phyloP scores from a whole-genome alignment of 1,140 invertebrate species.

The Cepaea nemoralis region DNA sequence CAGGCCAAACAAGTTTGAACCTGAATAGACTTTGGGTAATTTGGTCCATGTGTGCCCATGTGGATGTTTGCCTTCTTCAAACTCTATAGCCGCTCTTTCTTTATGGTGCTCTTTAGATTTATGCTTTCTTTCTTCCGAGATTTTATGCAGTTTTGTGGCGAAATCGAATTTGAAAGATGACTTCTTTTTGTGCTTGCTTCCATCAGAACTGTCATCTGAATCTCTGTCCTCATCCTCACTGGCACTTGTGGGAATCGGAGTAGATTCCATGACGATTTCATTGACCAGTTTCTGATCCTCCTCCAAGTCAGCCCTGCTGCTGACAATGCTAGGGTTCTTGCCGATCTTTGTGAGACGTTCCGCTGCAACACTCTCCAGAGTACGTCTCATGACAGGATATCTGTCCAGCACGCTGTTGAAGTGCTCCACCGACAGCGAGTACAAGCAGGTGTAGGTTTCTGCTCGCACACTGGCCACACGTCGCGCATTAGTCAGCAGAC shows the following conservation, averaged over 20 bases:
- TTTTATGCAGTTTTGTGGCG: constrained; percentile 62
- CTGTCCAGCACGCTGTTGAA: constrained; percentile 97
- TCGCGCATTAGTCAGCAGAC: constrained; percentile 92
- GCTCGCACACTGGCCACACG: constrained; percentile 95
- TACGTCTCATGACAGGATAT: constrained; percentile 97
- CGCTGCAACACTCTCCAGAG: constrained; percentile 98
- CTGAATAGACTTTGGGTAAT: constrained; percentile 64
- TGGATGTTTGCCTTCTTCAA: constrained; percentile 45
- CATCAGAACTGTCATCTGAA: constrained; percentile 66
- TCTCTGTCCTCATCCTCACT: constrained; percentile 68
- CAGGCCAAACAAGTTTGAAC: constrained; percentile 65
- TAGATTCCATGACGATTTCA: constrained; percentile 69
- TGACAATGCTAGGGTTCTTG: constrained; percentile 96
- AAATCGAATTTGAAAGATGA: constrained; percentile 68
- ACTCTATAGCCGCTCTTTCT: constrained; percentile 48
- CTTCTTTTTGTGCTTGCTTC: constrained; percentile 62
- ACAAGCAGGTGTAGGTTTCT: constrained; percentile 98
- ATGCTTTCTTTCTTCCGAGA: constrained; percentile 67
- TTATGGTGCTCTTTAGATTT: constrained; percentile 55
- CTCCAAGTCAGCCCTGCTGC: constrained; percentile 81
- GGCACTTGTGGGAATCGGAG: constrained; percentile 67
- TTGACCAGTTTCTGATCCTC: constrained; percentile 70
- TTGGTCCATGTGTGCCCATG: constrained; percentile 54
- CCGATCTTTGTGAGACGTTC: constrained; percentile 98
- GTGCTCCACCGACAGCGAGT: constrained; percentile 96